Evolutionary conservation across 2,113 vertebrate genomes (phyloP), one percentile per base, ranked within the genome.

Genomic region (Pterocles gutturalis): DNA sequence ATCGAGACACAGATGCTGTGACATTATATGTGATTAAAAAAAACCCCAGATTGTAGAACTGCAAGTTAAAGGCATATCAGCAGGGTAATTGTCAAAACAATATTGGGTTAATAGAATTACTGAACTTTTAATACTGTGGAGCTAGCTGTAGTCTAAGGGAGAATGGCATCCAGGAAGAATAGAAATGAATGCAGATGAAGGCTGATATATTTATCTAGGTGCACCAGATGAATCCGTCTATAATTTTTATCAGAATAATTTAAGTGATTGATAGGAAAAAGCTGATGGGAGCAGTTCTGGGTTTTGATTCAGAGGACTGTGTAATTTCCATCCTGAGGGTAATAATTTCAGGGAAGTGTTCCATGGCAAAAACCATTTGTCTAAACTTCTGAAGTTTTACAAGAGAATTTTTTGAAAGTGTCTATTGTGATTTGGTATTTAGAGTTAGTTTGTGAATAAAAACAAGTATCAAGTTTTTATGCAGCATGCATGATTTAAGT

Each of bases 361-460:
- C 33, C 3, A 2, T 60, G n/a, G 36, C 21, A 79, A 79, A 71
- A 90, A 5, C 0, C 2, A 34, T 19, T 72, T 80, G 12, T 72
- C 33, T 72, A 33, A 87, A 64, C 48, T 86, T 71, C 10, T 14
- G 11, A 31, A 54, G 21, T 80, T 89, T 62, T 51, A 60, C 54
- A 38, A 72, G 36, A 86, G 25, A 19, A 8, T 29, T 54, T 87
- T 87, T 57, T 77, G 13, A 71, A 77, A 83, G 67, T 8, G 1
- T 87, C n/a, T 70, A 34, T 84, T 78, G 38, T 20, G 67, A 64
- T 94, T 94, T 60, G 38, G 28, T 81, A 67, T 62, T 83, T 79
- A 26, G 78, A 61, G 24, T 71, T 57, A 64, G 11, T 62, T 95
- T 61, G 26, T 96, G 54, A 83, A 34, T 43, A 77, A 83, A 87